Percentiles rank a stretch among this genome's conserved stretches.
phyloP scores from a whole-genome alignment of 2,797 vertebrate genomes.

The Lerista edwardsae region DNA sequence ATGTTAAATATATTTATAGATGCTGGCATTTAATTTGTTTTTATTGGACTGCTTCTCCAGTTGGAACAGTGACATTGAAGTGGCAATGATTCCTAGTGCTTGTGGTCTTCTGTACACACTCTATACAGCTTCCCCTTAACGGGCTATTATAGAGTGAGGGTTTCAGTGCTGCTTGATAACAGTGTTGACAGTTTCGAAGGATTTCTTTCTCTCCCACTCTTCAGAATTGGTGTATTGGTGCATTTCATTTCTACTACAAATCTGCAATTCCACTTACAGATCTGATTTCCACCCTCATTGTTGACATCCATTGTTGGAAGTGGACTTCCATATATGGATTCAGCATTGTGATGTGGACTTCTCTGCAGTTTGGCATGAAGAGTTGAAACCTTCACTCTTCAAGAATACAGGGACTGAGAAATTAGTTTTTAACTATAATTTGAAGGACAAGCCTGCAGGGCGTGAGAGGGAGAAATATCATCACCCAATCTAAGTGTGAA shows the following conservation, averaged over 20 bases:
- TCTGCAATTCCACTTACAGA: not conserved
- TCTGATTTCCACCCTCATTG: not conserved
- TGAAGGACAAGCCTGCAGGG: too few relatives aligned
- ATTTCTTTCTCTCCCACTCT: not conserved
- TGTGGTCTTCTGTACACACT: not conserved
- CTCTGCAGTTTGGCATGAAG: too few relatives aligned
- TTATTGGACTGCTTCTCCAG: not conserved
- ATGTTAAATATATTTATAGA: not conserved
- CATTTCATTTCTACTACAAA: not conserved
- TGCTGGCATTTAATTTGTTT: not conserved
- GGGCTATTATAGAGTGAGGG: not conserved
- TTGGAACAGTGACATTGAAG: slow-evolving; percentile 16
- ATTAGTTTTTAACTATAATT: not conserved
- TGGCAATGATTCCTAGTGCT: slow-evolving; percentile 10
- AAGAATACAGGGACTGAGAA: not conserved
- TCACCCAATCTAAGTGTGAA: not conserved
- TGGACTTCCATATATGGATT: not conserved
- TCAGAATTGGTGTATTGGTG: too few relatives aligned
- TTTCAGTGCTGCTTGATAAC: not conserved
- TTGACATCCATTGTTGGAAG: too few relatives aligned
- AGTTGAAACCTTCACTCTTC: too few relatives aligned
- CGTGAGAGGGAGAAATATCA: too few relatives aligned
- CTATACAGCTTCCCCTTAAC: not conserved
- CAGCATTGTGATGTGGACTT: not conserved
- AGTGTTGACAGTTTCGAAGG: not conserved